These are phyloP conservation scores for Papilio gigon DNA, from an alignment of 2,888 invertebrate species.

Conservation along the genomic window DNA sequence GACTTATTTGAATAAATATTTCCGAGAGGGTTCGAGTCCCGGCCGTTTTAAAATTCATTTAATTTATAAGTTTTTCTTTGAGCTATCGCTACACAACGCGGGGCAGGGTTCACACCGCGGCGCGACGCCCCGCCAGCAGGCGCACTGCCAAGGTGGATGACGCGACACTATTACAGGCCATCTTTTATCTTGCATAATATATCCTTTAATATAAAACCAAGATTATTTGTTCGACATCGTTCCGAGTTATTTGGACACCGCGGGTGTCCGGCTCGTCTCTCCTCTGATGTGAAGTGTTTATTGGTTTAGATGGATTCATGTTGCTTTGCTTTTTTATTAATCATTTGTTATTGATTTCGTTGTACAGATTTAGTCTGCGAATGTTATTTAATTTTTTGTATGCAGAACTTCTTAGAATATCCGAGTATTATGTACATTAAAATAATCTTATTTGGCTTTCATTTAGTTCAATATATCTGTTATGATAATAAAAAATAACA, in stretches of 20 bases:
- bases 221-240: constrained; percentile 75
- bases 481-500: neutral
- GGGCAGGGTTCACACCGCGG: constrained; percentile 50
- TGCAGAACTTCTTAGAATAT: neutral
- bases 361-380: constrained; percentile 13
- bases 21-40: constrained; percentile 64
- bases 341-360: constrained; percentile 12
- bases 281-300: constrained; percentile 41
- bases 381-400: constrained; percentile 9
- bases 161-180: constrained; percentile 78
- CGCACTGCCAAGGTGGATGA: constrained; percentile 76
- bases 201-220: constrained; percentile 78
- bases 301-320: constrained; percentile 38
- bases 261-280: constrained; percentile 65
- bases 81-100: constrained; percentile 53
- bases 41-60: constrained; percentile 68
- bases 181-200: constrained; percentile 79
- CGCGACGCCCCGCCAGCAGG: constrained; percentile 72
- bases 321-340: constrained; percentile 34
- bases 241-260: constrained; percentile 73
- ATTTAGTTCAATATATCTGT: constrained; percentile 2
- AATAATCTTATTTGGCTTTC: neutral
- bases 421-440: neutral
- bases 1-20: constrained; percentile 82
- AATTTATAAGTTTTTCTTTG: constrained; percentile 65